phyloP scores from a whole-genome alignment of 1,140 invertebrate genomes.

The Trinorchestia longiramus region DNA sequence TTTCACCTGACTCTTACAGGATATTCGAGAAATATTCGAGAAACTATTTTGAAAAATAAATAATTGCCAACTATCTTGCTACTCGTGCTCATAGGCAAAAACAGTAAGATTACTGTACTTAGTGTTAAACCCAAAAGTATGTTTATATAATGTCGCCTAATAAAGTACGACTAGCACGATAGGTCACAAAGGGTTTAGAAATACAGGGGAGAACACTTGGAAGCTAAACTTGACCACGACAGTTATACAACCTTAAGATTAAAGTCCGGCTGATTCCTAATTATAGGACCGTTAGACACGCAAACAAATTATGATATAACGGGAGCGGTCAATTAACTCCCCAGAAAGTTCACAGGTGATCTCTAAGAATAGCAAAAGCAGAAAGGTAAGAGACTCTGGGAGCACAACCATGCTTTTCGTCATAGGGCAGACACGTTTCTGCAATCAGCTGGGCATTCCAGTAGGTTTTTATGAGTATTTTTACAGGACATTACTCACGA shows the following conservation, averaged over 20 bases:
- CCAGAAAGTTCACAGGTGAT: conserved; percentile 14
- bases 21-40: neutral
- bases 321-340: conserved; percentile 11
- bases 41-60: neutral
- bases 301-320: neutral
- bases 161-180: neutral
- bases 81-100: neutral
- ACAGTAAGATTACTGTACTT: neutral
- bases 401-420: conserved; percentile 5
- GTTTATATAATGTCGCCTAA: neutral
- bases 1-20: too few species aligned
- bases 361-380: conserved; percentile 14
- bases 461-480: conserved; percentile 41
- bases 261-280: conserved; percentile 32
- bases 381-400: neutral
- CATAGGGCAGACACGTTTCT: conserved; percentile 22
- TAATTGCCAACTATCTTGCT: neutral
- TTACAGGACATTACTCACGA: conserved; percentile 52
- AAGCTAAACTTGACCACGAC: conserved; percentile 9
- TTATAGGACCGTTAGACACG: conserved; percentile 38
- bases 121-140: too few species aligned
- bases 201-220: neutral
- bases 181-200: neutral
- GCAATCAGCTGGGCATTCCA: conserved; percentile 42
- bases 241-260: conserved; percentile 35